Evolutionary conservation across 1,140 invertebrate genomes (phyloP).

Genomic region (Ips typographus): DNA sequence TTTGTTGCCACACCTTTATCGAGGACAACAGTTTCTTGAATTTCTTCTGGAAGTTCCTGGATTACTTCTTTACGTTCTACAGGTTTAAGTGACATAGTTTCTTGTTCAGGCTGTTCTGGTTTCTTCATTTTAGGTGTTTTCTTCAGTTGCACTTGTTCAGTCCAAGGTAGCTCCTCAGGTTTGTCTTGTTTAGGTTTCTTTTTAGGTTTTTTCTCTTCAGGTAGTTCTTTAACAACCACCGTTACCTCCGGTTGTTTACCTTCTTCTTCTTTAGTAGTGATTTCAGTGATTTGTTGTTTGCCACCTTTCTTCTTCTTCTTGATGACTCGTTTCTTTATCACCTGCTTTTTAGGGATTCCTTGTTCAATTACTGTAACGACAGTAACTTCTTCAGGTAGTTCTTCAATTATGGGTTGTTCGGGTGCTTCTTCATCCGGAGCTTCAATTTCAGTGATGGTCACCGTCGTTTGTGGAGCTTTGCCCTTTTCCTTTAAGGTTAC

Average conservation of each 20-base stretch:
- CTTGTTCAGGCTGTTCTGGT: conserved; percentile 51
- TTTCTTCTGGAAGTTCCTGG: conserved; percentile 49
- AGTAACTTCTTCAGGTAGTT: conserved; percentile 38
- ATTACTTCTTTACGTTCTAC: conserved; percentile 32
- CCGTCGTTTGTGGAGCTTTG: conserved; percentile 45
- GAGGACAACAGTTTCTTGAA: conserved; percentile 23
- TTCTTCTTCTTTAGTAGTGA: conserved; percentile 46
- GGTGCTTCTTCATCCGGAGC: conserved; percentile 37
- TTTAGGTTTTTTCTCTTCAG: conserved; percentile 40
- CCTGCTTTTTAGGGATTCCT: conserved; percentile 41
- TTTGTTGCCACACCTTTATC: conserved; percentile 48
- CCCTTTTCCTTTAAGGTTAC: conserved; percentile 47
- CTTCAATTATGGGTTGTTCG: conserved; percentile 44
- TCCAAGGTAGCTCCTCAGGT: conserved; percentile 39
- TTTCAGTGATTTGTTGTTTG: conserved; percentile 45
- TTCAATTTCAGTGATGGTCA: conserved; percentile 45
- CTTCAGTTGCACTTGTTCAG: conserved; percentile 44
- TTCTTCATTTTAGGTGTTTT: conserved; percentile 34
- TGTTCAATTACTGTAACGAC: conserved; percentile 44
- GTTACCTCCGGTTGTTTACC: conserved; percentile 46
- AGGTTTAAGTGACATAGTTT: conserved; percentile 46
- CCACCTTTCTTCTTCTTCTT: conserved; percentile 43
- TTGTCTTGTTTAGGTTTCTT: conserved; percentile 43
- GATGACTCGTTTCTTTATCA: conserved; percentile 42
- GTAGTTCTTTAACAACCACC: conserved; percentile 44